Conservation (phyloP, 2,888 invertebrate genomes). For the Lycaena phlaeas region DNA sequence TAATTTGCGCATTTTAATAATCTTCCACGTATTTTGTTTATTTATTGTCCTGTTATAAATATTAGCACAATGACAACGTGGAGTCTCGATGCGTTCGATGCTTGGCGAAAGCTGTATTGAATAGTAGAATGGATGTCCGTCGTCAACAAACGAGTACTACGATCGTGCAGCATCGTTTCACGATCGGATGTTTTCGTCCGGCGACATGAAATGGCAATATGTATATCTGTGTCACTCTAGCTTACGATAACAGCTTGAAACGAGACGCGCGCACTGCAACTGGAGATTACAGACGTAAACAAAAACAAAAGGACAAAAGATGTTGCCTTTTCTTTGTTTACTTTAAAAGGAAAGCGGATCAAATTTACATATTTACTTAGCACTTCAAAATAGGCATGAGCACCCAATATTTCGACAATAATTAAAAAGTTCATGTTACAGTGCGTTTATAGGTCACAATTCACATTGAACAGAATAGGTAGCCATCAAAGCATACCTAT, state of each 20-base stretch:
- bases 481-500: too few species aligned
- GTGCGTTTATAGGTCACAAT: too few species aligned
- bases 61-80: constrained; percentile 36
- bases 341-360: not conserved
- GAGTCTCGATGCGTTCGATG: constrained; percentile 26
- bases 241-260: constrained; percentile 2
- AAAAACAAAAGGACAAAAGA: constrained; percentile 6
- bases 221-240: constrained; percentile 1
- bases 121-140: constrained; percentile 13
- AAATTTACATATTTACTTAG: too few species aligned
- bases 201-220: not conserved
- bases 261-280: not conserved
- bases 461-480: too few species aligned
- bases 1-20: constrained; percentile 56
- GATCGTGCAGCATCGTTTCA: constrained; percentile 61
- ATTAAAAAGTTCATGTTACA: too few species aligned
- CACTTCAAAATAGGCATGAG: too few species aligned
- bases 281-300: not conserved
- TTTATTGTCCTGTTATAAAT: not conserved
- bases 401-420: too few species aligned
- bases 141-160: constrained; percentile 27
- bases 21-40: not conserved
- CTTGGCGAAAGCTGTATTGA: constrained; percentile 47
- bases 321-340: not conserved
- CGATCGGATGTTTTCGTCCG: constrained; percentile 38